Base-by-base conservation (phyloP, 1,140 invertebrate species). In the Heliconius hewitsoni region DNA sequence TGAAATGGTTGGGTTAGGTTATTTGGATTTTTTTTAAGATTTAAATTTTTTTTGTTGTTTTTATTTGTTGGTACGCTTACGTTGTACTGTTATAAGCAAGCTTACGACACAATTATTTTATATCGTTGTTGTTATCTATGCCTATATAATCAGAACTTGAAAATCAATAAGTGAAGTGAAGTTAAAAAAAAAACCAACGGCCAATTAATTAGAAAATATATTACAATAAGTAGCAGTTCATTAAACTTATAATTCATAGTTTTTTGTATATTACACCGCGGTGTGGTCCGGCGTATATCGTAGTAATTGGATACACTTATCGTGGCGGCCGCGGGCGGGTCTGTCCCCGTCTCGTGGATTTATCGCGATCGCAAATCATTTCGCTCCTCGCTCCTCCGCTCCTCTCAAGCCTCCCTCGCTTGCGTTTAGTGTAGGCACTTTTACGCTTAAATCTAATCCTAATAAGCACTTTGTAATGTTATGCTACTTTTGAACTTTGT, bases 221-320 rank as follows among this genome's bases (percentile, higher is more conserved):
- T 72, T 19, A 73, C 52, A 73, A 66, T 66, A 73, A 73, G 77
- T 73, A 73, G 52, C 30, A 73, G 77, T 78, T 60, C 55, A 50
- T 60, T 73, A 78, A 78, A 73, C 55, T 73, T 73, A 73, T 78
- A 57, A 73, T 73, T 78, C 71, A 73, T 73, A 80, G 46, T 79
- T 70, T 79, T 79, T 79, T 74, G 27, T 50, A 60, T 75, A 76
- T 70, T 55, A 70, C 83, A 83, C 34, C 34, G 6, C 82, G 84
- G 78, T 85, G 80, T 88, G 83, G 84, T 87, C 78, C 83, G 74
- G 85, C 84, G 82, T 83, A 78, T 83, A 74, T 87, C 84, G 76
- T 84, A 84, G 87, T 91, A 91, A 92, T 92, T 92, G 91, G 91
- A 88, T 88, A 89, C 89, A 89, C 89, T 92, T 92, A 90, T 88